phyloP scores from a whole-genome alignment of 2,797 vertebrate species.

The Toxotes lorentzi region DNA sequence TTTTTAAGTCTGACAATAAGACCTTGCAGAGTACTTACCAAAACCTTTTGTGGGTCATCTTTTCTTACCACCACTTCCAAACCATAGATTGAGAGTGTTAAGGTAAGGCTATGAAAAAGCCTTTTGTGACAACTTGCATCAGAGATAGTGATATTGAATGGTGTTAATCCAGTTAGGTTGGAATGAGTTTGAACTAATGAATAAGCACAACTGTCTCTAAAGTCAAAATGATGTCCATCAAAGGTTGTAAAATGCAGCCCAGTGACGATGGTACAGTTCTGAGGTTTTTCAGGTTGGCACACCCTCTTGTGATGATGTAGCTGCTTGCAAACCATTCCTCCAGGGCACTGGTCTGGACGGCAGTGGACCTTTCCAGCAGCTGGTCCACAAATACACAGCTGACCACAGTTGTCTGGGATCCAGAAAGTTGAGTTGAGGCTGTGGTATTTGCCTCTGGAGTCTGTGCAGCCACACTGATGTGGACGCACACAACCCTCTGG shows the following conservation, averaged over 20 bases:
- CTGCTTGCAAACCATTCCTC: slow-evolving; percentile 48
- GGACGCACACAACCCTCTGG: slow-evolving; percentile 35
- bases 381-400: slow-evolving; percentile 40
- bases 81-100: slow-evolving; percentile 40
- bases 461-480: slow-evolving; percentile 55
- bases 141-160: slow-evolving; percentile 72
- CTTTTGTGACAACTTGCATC: slow-evolving; percentile 68
- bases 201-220: slow-evolving; percentile 79
- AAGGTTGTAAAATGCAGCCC: slow-evolving; percentile 75
- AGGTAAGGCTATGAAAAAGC: slow-evolving; percentile 41
- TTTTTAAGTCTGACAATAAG: background rate
- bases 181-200: slow-evolving; percentile 63
- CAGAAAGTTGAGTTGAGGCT: slow-evolving; percentile 46
- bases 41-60: slow-evolving; percentile 36
- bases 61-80: slow-evolving; percentile 38
- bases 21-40: slow-evolving; percentile 32
- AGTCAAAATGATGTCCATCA: slow-evolving; percentile 76
- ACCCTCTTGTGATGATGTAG: background rate
- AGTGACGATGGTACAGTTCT: slow-evolving; percentile 44
- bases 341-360: slow-evolving; percentile 7
- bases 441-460: slow-evolving; percentile 52
- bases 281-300: slow-evolving; percentile 34
- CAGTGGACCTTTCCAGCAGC: slow-evolving; percentile 24
- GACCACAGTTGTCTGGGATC: slow-evolving; percentile 41
- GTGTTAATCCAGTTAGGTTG: background rate